Evolutionary conservation across 2,888 invertebrate genomes (phyloP).

Genomic region (Allygus modestus): DNA sequence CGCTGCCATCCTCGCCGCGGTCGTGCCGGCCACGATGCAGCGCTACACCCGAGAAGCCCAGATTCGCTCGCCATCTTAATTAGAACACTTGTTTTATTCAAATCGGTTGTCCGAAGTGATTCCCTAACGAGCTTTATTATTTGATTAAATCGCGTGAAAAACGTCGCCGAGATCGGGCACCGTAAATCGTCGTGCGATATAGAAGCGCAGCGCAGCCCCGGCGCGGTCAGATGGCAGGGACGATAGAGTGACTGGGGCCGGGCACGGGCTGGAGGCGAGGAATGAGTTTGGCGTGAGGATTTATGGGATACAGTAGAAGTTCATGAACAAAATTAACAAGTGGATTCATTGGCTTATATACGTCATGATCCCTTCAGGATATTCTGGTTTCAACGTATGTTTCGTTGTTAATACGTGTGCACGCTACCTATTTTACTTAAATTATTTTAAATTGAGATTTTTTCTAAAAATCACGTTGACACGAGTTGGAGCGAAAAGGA

Average conservation of each 20-base stretch:
- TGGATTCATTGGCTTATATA: too few species aligned
- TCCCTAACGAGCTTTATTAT: constrained; percentile 56
- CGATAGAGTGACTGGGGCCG: not conserved
- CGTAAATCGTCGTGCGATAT: constrained; percentile 52
- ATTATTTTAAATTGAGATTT: too few species aligned
- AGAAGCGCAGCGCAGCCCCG: constrained; percentile 25
- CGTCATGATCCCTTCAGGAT: too few species aligned
- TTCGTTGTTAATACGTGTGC: too few species aligned
- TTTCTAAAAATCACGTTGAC: too few species aligned
- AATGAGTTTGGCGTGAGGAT: too few species aligned
- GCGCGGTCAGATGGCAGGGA: not conserved
- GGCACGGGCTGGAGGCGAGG: not conserved
- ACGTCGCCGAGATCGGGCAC: constrained; percentile 28
- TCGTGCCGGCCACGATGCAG: not conserved
- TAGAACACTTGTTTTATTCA: constrained; percentile 52
- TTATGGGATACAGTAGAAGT: too few species aligned
- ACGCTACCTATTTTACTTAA: too few species aligned
- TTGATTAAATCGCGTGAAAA: constrained; percentile 56
- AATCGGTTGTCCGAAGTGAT: constrained; percentile 28
- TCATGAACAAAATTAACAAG: too few species aligned
- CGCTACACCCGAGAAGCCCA: not conserved
- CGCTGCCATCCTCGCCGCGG: not conserved
- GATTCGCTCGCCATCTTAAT: constrained; percentile 26
- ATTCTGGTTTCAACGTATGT: too few species aligned
- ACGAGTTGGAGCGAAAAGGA: too few species aligned